Conservation (phyloP, 2,113 vertebrate species). For the Oryzias woworae region DNA sequence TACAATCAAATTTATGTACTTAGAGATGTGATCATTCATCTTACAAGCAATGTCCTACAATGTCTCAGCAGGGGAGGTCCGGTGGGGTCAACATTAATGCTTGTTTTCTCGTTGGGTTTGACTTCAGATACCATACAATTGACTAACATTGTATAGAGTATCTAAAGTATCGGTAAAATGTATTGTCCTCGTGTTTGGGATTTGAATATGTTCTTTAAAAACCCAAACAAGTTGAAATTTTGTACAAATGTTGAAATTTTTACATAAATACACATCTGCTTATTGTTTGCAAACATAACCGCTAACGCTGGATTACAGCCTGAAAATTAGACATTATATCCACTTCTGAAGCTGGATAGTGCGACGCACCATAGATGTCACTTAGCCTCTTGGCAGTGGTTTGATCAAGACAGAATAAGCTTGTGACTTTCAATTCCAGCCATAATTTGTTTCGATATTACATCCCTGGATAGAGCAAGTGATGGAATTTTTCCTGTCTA, state of each 20-base stretch:
- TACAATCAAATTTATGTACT: constrained; percentile 69
- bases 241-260: neutral
- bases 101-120: constrained; percentile 57
- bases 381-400: constrained; percentile 94
- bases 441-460: constrained; percentile 99
- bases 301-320: neutral
- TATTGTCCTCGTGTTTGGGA: neutral
- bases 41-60: constrained; percentile 60
- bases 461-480: constrained; percentile 89
- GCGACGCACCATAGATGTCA: constrained; percentile 82
- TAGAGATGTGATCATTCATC: constrained; percentile 65
- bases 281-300: constrained; percentile 3
- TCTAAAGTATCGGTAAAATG: no score
- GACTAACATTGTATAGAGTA: constrained; percentile 21
- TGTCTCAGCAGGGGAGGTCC: constrained; percentile 18
- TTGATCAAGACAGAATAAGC: constrained; percentile 99
- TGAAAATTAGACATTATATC: constrained; percentile 32
- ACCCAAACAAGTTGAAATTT: no score
- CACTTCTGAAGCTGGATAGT: constrained; percentile 54
- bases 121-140: constrained; percentile 37
- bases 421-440: constrained; percentile 99
- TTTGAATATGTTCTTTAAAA: neutral
- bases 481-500: constrained; percentile 93
- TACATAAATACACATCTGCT: no score
- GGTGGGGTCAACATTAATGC: constrained; percentile 40